Base-by-base conservation (phyloP, 2,113 vertebrate species). In the Cochlearius cochlearius region DNA sequence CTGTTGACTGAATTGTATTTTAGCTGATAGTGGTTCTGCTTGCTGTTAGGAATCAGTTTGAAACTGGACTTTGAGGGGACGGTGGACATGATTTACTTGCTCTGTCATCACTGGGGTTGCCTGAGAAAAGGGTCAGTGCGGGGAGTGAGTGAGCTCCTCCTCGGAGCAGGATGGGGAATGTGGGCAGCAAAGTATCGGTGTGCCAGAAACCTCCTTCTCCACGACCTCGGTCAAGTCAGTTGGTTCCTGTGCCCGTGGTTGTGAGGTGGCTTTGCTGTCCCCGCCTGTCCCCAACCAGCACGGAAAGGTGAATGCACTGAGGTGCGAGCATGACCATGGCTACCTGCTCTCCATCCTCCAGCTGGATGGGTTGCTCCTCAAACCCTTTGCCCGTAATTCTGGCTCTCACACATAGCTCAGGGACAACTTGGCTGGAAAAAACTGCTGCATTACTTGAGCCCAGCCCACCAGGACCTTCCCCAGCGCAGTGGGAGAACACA, bases 1-100 rank as follows among this genome's bases (percentile, higher is more conserved):
- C 50, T 59, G 8, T 20, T 12, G 4, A 1, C 3, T 3, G 1
- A 25, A 2, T 1, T 12, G 10, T 1, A 0, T 38, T 55, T 22
- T 39, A 23, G 2, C 8, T 30, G 15, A 1, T 52, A 60, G 2
- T 39, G 1, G 10, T 62, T 93, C 66, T 83, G 47, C 41, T 77
- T 80, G 74, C 7, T 59, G 10, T 16, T 49, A 10, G 27, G 29
- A 23, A 5, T 2, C 41, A 7, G 15, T 63, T 71, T 25, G 19
- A 25, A 80, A 76, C 29, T 71, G 64, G 43, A 22, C 15, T 39
- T 9, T 4, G 62, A 72, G 58, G 69, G 25, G 64, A 63, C 12
- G 11, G 15, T 7, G 47, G 55, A 59, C 9, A n/a, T 1, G 7
- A 16, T 15, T 43, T 20, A 13, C 17, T 43, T 41, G 41, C 36